phyloP scores from a whole-genome alignment of 2,888 invertebrate genomes.

The Quadriops clusia region DNA sequence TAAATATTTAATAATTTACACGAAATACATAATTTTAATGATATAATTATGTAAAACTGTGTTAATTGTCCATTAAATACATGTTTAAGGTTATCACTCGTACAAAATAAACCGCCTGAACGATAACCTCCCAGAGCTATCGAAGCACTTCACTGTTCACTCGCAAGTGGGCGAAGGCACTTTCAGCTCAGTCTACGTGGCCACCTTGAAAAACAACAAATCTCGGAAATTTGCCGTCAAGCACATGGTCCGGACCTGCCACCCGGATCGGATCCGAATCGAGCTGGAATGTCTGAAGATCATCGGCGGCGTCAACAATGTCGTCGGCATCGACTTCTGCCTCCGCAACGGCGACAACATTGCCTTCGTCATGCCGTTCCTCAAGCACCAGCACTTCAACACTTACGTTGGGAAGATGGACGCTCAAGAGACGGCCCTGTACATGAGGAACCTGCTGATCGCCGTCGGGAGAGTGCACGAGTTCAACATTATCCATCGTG shows the following conservation, averaged over 20 bases:
- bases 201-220: slow-evolving; percentile 46
- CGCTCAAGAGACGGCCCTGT: slow-evolving; percentile 56
- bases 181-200: slow-evolving; percentile 77
- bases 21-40: no score
- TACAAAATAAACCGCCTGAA: no score
- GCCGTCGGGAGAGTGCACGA: slow-evolving; percentile 73
- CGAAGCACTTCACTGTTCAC: slow-evolving; percentile 51
- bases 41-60: no score
- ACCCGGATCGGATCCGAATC: slow-evolving; percentile 67
- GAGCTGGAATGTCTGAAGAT: slow-evolving; percentile 69
- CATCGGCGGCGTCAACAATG: slow-evolving; percentile 69
- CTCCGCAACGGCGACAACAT: slow-evolving; percentile 66
- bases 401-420: slow-evolving; percentile 65
- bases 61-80: no score
- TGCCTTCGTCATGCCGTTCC: slow-evolving; percentile 82
- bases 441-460: slow-evolving; percentile 68
- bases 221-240: slow-evolving; percentile 68
- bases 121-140: no score
- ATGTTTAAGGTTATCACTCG: no score
- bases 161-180: slow-evolving; percentile 73
- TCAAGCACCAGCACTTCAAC: slow-evolving; percentile 35
- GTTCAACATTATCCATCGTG: slow-evolving; percentile 76
- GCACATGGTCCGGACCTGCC: slow-evolving; percentile 77
- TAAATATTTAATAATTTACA: no score
- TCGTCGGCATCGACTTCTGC: slow-evolving; percentile 70